Conservation (phyloP, 2,113 vertebrate species). For the Misgurnus mizolepis region DNA sequence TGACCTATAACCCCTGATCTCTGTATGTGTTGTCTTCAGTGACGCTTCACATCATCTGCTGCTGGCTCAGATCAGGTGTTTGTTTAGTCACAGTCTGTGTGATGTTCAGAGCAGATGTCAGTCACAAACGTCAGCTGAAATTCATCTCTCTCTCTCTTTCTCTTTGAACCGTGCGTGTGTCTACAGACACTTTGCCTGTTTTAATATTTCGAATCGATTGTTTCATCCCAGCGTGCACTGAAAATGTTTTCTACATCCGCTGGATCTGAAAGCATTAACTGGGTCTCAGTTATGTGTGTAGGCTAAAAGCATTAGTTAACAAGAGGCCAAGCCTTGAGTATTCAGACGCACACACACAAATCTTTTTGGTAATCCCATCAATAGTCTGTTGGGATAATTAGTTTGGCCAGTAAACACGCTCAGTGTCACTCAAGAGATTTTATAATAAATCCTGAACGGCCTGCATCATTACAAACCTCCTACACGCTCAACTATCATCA, state of each 20-base stretch:
- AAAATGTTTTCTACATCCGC: not conserved
- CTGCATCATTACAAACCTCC: not conserved
- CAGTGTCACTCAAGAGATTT: not conserved
- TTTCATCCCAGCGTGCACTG: not conserved
- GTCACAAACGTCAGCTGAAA: no score
- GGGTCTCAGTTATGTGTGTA: not conserved
- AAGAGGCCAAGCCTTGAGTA: not conserved
- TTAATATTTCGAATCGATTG: not conserved
- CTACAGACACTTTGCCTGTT: not conserved
- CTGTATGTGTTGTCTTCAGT: no score
- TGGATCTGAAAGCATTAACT: not conserved
- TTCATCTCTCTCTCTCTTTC: no score
- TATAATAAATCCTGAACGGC: not conserved
- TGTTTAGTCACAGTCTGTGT: no score
- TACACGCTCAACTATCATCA: not conserved
- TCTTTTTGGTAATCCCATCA: conserved; percentile 1
- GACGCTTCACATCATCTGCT: no score
- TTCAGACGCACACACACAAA: conserved; percentile 5
- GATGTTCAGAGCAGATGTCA: no score
- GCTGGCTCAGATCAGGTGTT: no score
- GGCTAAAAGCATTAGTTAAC: conserved; percentile 23
- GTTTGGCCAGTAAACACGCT: not conserved
- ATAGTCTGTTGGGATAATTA: not conserved
- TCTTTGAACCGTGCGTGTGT: not conserved
- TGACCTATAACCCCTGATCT: no score